These are phyloP conservation scores for Calonectris borealis DNA, from an alignment of 2,113 vertebrate genomes.

Conservation along the genomic window DNA sequence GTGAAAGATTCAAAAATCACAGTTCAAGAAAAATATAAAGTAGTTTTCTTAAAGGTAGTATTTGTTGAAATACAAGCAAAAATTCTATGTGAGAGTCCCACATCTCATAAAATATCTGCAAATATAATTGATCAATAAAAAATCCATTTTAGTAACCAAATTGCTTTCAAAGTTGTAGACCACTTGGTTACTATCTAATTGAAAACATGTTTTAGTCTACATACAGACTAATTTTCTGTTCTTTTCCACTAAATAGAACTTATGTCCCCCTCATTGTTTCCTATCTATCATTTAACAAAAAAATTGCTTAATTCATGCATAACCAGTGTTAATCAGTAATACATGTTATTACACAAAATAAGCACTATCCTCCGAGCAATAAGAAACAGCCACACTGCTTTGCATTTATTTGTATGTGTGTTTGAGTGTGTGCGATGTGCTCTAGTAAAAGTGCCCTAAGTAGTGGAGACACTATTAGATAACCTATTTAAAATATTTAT, in stretches of 20 bases:
- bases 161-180: neutral
- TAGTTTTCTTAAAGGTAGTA: neutral
- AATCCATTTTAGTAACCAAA: neutral
- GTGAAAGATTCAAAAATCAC: neutral
- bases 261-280: neutral
- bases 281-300: neutral
- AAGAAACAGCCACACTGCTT: neutral
- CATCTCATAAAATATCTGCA: neutral
- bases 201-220: neutral
- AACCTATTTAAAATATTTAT: neutral
- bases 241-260: neutral
- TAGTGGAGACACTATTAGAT: neutral
- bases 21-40: neutral
- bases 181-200: neutral
- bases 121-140: neutral
- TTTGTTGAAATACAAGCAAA: neutral
- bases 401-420: neutral
- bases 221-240: neutral
- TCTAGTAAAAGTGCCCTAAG: neutral
- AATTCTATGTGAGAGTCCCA: neutral
- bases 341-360: neutral
- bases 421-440: neutral
- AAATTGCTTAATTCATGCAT: neutral
- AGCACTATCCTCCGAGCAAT: neutral
- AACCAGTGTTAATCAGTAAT: neutral